Evolutionary conservation across 1,140 invertebrate species (phyloP).

Genomic region (Ptiloglossa arizonensis): DNA sequence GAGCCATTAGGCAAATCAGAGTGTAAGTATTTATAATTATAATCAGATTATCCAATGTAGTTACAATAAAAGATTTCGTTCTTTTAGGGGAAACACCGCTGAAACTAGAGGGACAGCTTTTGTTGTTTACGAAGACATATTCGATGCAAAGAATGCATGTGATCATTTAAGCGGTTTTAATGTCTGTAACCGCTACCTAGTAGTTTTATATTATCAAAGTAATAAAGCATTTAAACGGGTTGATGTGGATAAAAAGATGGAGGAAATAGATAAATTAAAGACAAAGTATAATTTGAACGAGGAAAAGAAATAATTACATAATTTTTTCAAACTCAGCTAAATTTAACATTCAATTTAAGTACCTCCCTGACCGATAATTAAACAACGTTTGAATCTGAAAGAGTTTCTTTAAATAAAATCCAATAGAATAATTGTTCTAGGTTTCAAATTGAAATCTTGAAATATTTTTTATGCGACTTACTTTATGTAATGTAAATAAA

Average conservation of each 20-base stretch:
- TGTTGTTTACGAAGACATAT: conserved; percentile 99
- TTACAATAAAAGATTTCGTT: conserved; percentile 2
- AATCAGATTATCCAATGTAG: not conserved
- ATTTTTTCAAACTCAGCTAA: not conserved
- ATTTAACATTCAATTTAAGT: not conserved
- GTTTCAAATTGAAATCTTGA: not conserved
- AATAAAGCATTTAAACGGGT: conserved; percentile 98
- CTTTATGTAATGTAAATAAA: conserved; percentile 3
- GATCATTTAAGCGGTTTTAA: conserved; percentile 99
- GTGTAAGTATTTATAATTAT: conserved; percentile 88
- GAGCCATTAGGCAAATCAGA: conserved; percentile 98
- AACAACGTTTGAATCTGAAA: no score
- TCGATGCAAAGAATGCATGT: conserved; percentile 99
- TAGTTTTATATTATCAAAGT: conserved; percentile 98
- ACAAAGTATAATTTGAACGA: conserved; percentile 92
- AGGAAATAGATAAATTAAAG: conserved; percentile 98
- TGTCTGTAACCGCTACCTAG: conserved; percentile 98
- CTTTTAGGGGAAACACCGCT: conserved; percentile 95
- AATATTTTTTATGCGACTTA: not conserved
- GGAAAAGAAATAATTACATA: conserved; percentile 77
- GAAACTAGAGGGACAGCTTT: conserved; percentile 99
- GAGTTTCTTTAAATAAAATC: not conserved
- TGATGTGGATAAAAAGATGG: conserved; percentile 98
- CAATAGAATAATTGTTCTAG: not conserved
- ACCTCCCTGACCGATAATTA: no score